These are phyloP conservation scores for Anoplolepis gracilipes DNA, from an alignment of 1,140 invertebrate species.

Conservation along the genomic window DNA sequence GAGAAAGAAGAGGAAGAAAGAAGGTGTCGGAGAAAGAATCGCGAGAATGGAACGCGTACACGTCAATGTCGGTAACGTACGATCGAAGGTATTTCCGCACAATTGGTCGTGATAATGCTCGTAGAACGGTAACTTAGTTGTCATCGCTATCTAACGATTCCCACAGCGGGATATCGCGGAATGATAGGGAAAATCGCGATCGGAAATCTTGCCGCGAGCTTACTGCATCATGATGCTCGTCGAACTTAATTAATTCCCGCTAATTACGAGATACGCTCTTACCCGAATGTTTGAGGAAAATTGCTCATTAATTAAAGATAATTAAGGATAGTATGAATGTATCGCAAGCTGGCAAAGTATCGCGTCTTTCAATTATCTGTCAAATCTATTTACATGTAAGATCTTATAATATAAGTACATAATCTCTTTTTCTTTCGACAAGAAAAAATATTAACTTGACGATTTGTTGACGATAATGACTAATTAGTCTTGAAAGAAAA, in stretches of 20 bases:
- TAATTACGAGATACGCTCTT: neutral
- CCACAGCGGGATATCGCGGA: slow-evolving; percentile 30
- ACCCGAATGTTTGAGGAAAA: neutral
- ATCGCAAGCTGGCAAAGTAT: neutral
- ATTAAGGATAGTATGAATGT: neutral
- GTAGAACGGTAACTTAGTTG: slow-evolving; percentile 48
- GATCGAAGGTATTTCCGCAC: slow-evolving; percentile 53
- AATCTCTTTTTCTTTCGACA: neutral
- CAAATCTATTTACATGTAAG: neutral
- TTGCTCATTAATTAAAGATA: neutral
- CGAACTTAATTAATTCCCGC: neutral
- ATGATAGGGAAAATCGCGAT: slow-evolving; percentile 47
- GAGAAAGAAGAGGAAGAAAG: neutral
- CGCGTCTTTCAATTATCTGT: neutral
- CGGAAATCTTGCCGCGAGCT: slow-evolving; percentile 35
- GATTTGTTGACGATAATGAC: too few species aligned
- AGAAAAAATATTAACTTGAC: too few species aligned
- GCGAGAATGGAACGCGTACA: slow-evolving; percentile 13
- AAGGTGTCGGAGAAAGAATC: neutral
- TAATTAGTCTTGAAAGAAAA: too few species aligned
- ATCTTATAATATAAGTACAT: too few species aligned
- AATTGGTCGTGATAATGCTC: slow-evolving; percentile 57
- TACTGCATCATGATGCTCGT: neutral
- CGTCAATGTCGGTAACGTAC: slow-evolving; percentile 54
- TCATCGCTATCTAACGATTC: slow-evolving; percentile 57